phyloP scores from a whole-genome alignment of 2,113 vertebrate species.

The Eublepharis macularius region DNA sequence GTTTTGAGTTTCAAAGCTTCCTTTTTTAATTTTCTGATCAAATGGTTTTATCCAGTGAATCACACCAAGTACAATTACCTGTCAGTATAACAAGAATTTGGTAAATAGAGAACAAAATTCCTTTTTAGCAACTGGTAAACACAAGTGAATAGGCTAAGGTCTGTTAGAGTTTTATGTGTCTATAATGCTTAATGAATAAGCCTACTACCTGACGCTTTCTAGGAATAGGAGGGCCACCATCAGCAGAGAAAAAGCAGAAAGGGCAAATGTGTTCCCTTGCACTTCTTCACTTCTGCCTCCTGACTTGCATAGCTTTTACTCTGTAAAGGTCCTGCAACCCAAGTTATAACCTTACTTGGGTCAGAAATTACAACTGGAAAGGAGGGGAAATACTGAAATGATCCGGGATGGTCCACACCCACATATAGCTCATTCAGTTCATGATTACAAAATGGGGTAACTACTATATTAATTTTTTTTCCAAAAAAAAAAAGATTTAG shows the following conservation, averaged over 20 bases:
- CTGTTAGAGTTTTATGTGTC: neutral
- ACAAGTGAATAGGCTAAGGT: neutral
- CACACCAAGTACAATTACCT: accelerated
- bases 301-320: too few relatives aligned
- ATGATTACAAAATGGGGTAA: neutral
- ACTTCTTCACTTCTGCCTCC: too few relatives aligned
- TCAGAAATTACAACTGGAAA: too few relatives aligned
- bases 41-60: neutral
- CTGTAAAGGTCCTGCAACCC: too few relatives aligned
- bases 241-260: too few relatives aligned
- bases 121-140: neutral
- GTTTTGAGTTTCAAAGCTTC: neutral
- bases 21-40: neutral
- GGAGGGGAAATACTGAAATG: too few relatives aligned
- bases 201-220: neutral
- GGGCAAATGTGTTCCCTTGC: too few relatives aligned
- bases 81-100: neutral
- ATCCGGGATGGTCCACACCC: too few relatives aligned
- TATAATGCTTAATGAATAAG: neutral
- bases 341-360: too few relatives aligned
- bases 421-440: too few relatives aligned
- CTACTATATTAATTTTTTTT: neutral
- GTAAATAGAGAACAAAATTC: neutral
- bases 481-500: neutral
- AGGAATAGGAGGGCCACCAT: too few relatives aligned